These are phyloP conservation scores for Urosaurus nigricauda DNA, from an alignment of 2,797 vertebrate species.

Conservation along the genomic window DNA sequence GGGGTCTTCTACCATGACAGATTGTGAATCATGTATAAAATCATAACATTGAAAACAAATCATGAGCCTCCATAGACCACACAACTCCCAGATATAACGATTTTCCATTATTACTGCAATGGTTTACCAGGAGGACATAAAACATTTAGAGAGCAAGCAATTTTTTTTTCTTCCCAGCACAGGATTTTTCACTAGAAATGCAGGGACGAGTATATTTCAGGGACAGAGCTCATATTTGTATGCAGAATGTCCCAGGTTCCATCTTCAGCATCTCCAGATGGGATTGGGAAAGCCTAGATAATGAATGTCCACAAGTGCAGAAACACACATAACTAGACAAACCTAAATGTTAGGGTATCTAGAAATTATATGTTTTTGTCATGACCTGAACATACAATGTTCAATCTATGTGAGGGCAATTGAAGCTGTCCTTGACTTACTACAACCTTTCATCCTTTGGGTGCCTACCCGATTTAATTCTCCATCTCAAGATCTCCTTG, in stretches of 20 bases:
- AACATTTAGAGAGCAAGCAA: neutral
- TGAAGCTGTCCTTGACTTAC: no score
- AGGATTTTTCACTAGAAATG: accelerated
- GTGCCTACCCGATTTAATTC: neutral
- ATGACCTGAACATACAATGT: neutral
- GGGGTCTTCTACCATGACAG: neutral
- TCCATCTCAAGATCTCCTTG: neutral
- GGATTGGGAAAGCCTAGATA: neutral
- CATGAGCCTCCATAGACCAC: neutral
- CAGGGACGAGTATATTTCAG: neutral
- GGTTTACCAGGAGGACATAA: neutral
- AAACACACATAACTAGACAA: neutral
- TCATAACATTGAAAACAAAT: neutral
- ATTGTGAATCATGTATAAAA: neutral
- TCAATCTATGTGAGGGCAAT: neutral
- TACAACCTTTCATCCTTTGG: neutral
- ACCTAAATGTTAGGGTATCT: neutral
- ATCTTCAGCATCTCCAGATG: neutral
- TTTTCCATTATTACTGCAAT: neutral
- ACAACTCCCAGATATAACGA: neutral
- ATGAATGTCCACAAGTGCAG: neutral
- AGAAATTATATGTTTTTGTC: neutral
- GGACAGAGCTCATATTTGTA: neutral
- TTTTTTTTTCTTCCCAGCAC: neutral
- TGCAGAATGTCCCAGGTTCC: neutral